Conservation (phyloP, 2,888 invertebrate genomes). For the Caenorhabditis imperialis region DNA sequence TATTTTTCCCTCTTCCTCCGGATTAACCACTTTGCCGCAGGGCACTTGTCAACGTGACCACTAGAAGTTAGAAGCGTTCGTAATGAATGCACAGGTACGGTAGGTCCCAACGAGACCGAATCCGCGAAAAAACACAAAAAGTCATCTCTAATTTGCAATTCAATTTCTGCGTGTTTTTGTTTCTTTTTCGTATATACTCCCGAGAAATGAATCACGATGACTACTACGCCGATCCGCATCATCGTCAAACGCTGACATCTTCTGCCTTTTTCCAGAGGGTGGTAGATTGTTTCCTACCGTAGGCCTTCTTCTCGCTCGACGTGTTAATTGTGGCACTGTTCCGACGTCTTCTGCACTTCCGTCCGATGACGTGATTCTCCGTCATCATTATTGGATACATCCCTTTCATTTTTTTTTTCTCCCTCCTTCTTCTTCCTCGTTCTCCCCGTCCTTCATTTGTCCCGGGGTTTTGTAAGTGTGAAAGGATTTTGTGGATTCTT, state of each 20-base stretch:
- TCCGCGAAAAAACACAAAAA: no score
- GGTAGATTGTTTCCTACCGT: not conserved
- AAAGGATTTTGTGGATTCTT: constrained; percentile 36
- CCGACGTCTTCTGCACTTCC: constrained; percentile 6
- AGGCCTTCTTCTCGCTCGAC: not conserved
- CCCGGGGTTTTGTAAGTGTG: constrained; percentile 34
- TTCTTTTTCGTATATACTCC: not conserved
- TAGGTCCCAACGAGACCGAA: no score
- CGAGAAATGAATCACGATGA: not conserved
- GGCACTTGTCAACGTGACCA: no score
- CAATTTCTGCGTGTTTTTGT: constrained; percentile 3
- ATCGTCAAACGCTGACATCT: not conserved
- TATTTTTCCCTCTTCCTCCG: not conserved
- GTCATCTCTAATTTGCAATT: constrained; percentile 3
- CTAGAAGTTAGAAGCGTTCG: no score
- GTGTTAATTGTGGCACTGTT: constrained; percentile 8
- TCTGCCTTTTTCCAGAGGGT: not conserved
- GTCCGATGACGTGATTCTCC: constrained; percentile 34
- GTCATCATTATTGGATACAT: constrained; percentile 28
- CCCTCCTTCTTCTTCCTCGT: constrained; percentile 4
- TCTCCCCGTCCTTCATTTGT: constrained; percentile 27
- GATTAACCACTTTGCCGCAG: no score
- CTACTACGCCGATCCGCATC: not conserved
- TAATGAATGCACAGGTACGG: no score
- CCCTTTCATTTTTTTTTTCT: constrained; percentile 12